Evolutionary conservation across 1,140 invertebrate species (phyloP).

Genomic region (Mizuhopecten yessoensis): DNA sequence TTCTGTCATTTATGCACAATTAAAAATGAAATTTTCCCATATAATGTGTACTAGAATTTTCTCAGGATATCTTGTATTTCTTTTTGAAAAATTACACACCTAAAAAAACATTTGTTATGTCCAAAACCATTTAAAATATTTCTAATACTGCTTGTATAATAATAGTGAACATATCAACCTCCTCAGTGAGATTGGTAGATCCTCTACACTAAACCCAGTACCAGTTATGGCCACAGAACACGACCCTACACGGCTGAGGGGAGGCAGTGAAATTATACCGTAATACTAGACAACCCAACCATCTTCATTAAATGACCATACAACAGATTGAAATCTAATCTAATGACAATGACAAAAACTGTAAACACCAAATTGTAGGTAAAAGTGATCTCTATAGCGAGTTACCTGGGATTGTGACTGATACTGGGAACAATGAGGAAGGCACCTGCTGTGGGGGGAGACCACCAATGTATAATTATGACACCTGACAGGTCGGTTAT

Average conservation of each 20-base stretch:
- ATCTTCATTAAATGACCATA: slow-evolving; percentile 28
- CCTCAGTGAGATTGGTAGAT: too few relatives aligned
- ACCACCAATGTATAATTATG: slow-evolving; percentile 6
- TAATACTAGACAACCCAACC: background rate
- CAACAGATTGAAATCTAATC: background rate
- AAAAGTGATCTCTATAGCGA: background rate
- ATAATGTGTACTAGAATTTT: too few relatives aligned
- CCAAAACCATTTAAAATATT: too few relatives aligned
- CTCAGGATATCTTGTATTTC: too few relatives aligned
- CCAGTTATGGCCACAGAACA: background rate
- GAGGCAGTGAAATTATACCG: background rate
- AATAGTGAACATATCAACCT: too few relatives aligned
- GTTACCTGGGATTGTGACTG: background rate
- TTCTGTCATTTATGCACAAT: too few relatives aligned
- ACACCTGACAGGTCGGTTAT: background rate
- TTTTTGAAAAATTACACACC: too few relatives aligned
- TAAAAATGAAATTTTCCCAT: too few relatives aligned
- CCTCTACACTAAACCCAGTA: background rate
- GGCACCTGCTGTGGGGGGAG: background rate
- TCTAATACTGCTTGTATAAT: too few relatives aligned
- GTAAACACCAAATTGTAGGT: background rate
- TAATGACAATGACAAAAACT: background rate
- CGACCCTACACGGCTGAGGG: background rate
- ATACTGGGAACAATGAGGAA: background rate
- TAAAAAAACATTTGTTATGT: too few relatives aligned